These are phyloP conservation scores for Osmerus mordax DNA, from an alignment of 2,113 vertebrate species.

Conservation along the genomic window DNA sequence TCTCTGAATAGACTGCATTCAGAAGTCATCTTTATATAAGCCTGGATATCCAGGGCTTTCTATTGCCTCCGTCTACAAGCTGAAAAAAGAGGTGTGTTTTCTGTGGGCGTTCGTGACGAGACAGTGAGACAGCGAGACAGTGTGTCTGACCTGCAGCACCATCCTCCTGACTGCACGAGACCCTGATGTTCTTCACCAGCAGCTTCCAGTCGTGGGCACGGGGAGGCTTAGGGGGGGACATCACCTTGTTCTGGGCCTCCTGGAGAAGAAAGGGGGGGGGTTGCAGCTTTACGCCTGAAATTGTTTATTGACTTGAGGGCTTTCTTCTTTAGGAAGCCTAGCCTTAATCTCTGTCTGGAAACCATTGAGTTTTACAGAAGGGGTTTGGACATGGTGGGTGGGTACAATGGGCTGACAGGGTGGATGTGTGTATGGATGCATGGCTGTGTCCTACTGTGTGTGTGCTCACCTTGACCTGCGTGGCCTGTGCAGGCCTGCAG, in stretches of 20 bases:
- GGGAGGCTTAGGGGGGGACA: slow-evolving; percentile 91
- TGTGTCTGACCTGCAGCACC: slow-evolving; percentile 76
- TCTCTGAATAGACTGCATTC: too few species aligned
- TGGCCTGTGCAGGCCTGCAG: slow-evolving; percentile 69
- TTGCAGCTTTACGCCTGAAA: background rate
- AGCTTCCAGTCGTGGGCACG: slow-evolving; percentile 89
- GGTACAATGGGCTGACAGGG: background rate
- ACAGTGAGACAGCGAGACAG: background rate
- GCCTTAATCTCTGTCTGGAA: background rate
- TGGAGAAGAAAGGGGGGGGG: background rate
- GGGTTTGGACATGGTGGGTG: background rate
- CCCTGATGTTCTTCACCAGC: slow-evolving; percentile 82
- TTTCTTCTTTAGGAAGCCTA: background rate
- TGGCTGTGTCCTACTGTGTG: background rate
- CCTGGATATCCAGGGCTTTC: too few species aligned
- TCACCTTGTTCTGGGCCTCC: slow-evolving; percentile 63
- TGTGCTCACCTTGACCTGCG: slow-evolving; percentile 75
- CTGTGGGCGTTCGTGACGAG: too few species aligned
- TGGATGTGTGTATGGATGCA: background rate
- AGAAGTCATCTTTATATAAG: too few species aligned
- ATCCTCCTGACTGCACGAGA: slow-evolving; percentile 58
- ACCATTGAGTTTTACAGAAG: background rate
- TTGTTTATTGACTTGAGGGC: too few species aligned
- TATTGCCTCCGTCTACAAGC: too few species aligned
- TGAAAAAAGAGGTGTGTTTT: too few species aligned